A percentile compares a stretch with the other conserved stretches of the same genome.
phyloP scores from a whole-genome alignment of 2,888 invertebrate species.

The Andrena fulva region DNA sequence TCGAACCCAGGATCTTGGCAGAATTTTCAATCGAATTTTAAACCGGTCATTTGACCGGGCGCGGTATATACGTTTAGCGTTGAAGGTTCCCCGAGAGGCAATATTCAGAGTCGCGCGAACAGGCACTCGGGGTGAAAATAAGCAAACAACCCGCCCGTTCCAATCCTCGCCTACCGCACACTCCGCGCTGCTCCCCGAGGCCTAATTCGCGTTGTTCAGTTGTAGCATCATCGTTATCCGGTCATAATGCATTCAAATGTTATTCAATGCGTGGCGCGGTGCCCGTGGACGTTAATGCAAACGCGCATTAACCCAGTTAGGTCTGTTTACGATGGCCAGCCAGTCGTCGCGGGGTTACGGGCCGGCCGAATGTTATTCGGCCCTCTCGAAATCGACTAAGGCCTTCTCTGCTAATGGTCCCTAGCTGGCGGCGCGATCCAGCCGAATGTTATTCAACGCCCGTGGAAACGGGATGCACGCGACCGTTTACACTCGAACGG shows the following conservation, averaged over 20 bases:
- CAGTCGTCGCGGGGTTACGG: neutral
- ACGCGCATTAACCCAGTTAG: constrained; percentile 39
- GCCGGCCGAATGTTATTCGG: constrained; percentile 2
- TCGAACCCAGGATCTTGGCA: no score
- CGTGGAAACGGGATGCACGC: neutral
- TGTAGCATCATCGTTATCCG: constrained; percentile 14
- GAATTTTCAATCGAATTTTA: no score
- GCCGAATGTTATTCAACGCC: neutral
- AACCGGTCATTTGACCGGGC: no score
- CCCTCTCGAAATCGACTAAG: constrained; percentile 9
- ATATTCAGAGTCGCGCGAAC: no score
- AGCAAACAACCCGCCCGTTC: no score
- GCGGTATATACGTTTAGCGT: no score
- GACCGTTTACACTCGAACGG: neutral
- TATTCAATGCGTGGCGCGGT: constrained; percentile 8
- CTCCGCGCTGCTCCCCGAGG: neutral
- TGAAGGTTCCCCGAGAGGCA: no score
- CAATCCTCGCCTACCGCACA: neutral
- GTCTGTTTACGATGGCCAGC: constrained; percentile 6
- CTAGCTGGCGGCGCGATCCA: neutral
- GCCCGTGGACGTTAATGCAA: constrained; percentile 11
- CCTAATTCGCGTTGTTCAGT: constrained; percentile 13
- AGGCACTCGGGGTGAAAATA: no score
- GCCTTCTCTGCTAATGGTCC: neutral
- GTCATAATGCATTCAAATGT: constrained; percentile 28